A percentile compares a stretch with the other conserved stretches of the same genome.
Evolutionary conservation across 1,140 invertebrate genomes (phyloP).

Genomic region (Lasaia peninsularis): DNA sequence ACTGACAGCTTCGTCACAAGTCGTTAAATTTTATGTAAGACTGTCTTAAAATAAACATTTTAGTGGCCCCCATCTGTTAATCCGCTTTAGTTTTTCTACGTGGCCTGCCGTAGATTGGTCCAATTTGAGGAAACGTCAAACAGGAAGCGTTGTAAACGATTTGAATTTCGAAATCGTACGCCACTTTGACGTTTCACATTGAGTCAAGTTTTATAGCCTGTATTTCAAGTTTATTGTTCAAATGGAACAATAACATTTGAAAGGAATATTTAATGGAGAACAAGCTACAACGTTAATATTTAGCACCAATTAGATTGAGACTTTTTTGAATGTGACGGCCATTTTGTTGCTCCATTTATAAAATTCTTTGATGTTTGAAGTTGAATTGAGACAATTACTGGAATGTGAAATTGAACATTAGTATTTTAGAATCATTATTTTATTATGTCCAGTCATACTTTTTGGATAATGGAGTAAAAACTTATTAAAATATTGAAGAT

Average conservation of each 20-base stretch:
- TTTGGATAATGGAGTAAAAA: too few relatives aligned
- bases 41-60: too few relatives aligned
- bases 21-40: background rate
- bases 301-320: too few relatives aligned
- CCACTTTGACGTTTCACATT: background rate
- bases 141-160: conserved; percentile 16
- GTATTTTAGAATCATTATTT: too few relatives aligned
- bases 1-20: background rate
- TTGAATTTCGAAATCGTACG: conserved; percentile 2
- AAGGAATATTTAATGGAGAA: background rate
- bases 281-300: background rate
- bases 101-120: conserved; percentile 33
- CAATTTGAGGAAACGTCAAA: conserved; percentile 24
- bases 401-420: too few relatives aligned
- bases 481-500: too few relatives aligned
- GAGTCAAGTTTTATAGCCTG: background rate
- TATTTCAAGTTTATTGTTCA: conserved; percentile 1
- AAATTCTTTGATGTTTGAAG: too few relatives aligned
- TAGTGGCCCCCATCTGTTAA: conserved; percentile 1
- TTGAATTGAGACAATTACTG: too few relatives aligned
- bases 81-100: conserved; percentile 35
- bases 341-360: too few relatives aligned
- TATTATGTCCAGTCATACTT: too few relatives aligned
- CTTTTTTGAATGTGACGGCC: too few relatives aligned
- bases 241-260: conserved; percentile 3